A percentile compares a stretch with the other conserved stretches of the same genome.
Conservation (phyloP, 2,113 vertebrate genomes). For the Oncorhynchus mykiss region DNA sequence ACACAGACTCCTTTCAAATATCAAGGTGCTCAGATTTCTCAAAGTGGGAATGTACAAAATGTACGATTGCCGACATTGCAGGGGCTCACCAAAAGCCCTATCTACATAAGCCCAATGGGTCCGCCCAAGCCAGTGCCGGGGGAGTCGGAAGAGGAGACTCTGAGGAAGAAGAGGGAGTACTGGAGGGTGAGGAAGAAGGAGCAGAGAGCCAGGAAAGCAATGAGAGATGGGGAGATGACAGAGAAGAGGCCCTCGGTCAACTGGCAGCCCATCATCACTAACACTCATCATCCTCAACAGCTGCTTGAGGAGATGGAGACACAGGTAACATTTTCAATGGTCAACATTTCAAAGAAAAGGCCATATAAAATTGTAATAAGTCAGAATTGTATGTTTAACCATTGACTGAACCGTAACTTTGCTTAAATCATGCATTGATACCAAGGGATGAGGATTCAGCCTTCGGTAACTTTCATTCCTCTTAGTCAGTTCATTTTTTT, state of each 20-base stretch:
- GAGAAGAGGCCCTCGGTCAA: constrained; percentile 15
- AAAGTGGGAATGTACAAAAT: neutral
- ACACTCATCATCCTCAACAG: neutral
- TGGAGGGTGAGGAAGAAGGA: constrained; percentile 81
- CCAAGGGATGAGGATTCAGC: no score
- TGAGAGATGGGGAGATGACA: constrained; percentile 42
- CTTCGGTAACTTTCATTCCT: no score
- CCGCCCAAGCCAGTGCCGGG: constrained; percentile 60
- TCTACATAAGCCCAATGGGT: constrained; percentile 34
- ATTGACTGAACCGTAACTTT: no score
- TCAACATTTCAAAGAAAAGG: neutral
- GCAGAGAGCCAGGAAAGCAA: constrained; percentile 75
- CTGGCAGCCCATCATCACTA: constrained; percentile 43
- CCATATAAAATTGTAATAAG: no score
- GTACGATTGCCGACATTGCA: neutral
- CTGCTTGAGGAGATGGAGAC: constrained; percentile 16
- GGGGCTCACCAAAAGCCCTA: neutral
- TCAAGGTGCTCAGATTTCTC: constrained; percentile 17
- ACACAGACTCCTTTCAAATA: constrained; percentile 19
- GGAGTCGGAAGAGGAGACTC: constrained; percentile 66
- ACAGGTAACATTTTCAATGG: constrained; percentile 26
- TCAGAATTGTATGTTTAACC: no score
- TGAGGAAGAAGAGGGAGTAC: constrained; percentile 73
- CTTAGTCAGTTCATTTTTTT: neutral
- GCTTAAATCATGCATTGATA: no score